Evolutionary conservation across 2,113 vertebrate species (phyloP).

Genomic region (Microcebus jonahi): DNA sequence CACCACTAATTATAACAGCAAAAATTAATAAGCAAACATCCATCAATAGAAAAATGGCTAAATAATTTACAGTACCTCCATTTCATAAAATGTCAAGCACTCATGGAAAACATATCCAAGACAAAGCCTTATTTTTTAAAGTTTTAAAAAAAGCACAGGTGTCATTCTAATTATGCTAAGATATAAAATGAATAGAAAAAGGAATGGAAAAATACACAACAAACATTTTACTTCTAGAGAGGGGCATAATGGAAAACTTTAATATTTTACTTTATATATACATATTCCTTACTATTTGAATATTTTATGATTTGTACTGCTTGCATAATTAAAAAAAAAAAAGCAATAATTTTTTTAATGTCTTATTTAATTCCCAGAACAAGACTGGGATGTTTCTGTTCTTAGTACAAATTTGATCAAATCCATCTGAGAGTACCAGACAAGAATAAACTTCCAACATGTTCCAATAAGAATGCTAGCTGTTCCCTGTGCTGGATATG

Average conservation of each 20-base stretch:
- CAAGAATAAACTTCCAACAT: constrained; percentile 5
- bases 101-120: not conserved
- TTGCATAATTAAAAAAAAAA: constrained; percentile 23
- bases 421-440: not conserved
- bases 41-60: not conserved
- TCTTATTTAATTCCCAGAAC: constrained; percentile 42
- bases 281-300: not conserved
- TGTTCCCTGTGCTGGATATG: not conserved
- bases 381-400: constrained; percentile 37
- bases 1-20: not conserved
- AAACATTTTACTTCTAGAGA: not conserved
- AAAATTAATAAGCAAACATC: constrained; percentile 9
- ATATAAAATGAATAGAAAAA: constrained; percentile 3
- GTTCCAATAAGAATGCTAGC: not conserved
- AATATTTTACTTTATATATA: not conserved
- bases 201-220: not conserved
- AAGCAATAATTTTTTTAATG: constrained; percentile 2
- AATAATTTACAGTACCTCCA: not conserved
- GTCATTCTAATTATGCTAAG: not conserved
- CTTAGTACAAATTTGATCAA: constrained; percentile 42
- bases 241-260: not conserved
- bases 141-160: not conserved
- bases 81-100: not conserved
- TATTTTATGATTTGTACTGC: constrained; percentile 2
- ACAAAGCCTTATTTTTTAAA: not conserved